Evolutionary conservation across 2,113 vertebrate genomes (phyloP).

Genomic region (Willisornis vidua): DNA sequence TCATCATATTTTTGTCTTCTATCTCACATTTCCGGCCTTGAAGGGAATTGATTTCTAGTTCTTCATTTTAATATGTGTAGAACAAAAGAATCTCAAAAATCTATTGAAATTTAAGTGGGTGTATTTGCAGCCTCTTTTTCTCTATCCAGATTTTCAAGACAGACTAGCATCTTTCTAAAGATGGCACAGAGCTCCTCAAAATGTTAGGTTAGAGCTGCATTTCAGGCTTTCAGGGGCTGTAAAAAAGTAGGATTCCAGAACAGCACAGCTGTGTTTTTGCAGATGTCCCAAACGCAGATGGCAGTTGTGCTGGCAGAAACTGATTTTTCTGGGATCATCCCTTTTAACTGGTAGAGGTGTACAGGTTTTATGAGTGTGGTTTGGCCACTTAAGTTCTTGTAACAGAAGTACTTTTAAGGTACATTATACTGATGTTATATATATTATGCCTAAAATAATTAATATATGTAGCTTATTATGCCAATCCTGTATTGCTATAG

Average conservation of each 20-base stretch:
- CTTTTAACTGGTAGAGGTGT: not conserved
- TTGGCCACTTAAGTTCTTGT: not conserved
- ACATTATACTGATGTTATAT: not conserved
- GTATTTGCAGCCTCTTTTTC: slow-evolving; percentile 18
- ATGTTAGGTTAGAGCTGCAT: not conserved
- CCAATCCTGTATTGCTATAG: not conserved
- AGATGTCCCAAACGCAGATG: not conserved
- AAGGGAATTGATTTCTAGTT: slow-evolving; percentile 5
- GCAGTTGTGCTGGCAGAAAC: not conserved
- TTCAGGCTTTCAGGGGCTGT: not conserved
- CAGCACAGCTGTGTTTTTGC: slow-evolving; percentile 50
- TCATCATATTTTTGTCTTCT: slow-evolving; percentile 19
- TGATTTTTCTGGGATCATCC: not conserved
- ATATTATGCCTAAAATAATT: not conserved
- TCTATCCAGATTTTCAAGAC: not conserved
- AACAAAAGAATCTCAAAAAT: slow-evolving; percentile 37
- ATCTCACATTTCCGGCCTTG: not conserved
- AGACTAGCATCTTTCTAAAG: slow-evolving; percentile 14
- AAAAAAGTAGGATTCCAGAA: slow-evolving; percentile 15
- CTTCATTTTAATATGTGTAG: not conserved
- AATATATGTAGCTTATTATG: not conserved
- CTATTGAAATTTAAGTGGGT: slow-evolving; percentile 9
- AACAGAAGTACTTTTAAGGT: not conserved
- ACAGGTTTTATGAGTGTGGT: not conserved
- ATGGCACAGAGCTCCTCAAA: not conserved